These are phyloP conservation scores for Phrynocephalus vlangalii DNA, from an alignment of 2,797 vertebrate species.

Conservation along the genomic window DNA sequence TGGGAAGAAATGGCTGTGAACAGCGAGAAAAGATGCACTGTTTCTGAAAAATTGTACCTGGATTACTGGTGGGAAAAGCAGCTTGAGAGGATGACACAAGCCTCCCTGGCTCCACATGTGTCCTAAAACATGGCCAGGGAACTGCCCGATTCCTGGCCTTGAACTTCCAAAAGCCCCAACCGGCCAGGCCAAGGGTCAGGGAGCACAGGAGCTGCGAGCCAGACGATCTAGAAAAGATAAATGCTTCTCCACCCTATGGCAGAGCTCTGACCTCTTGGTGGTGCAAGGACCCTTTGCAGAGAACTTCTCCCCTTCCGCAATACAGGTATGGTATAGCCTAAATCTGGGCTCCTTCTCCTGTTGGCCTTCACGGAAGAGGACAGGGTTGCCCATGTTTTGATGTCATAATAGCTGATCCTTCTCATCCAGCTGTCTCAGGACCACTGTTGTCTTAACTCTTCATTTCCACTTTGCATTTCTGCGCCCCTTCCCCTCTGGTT, in stretches of 20 bases:
- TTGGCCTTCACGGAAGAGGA: too few relatives aligned
- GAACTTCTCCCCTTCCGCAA: background rate
- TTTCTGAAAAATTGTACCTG: background rate
- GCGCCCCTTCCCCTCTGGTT: background rate
- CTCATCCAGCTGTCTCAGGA: background rate
- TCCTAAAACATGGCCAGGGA: background rate
- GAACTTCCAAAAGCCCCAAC: background rate
- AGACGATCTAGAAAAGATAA: background rate
- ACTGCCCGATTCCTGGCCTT: background rate
- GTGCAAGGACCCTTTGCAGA: background rate
- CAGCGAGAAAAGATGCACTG: background rate
- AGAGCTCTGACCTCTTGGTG: background rate
- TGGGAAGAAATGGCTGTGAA: background rate
- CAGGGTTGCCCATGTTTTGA: too few relatives aligned
- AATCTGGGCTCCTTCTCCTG: too few relatives aligned
- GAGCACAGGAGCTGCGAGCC: background rate
- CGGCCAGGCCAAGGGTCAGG: background rate
- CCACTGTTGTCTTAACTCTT: background rate
- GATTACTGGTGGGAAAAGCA: background rate
- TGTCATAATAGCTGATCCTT: background rate
- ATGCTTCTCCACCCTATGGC: background rate
- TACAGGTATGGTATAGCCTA: background rate
- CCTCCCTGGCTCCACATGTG: background rate
- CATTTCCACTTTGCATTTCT: background rate
- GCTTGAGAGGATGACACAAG: background rate